These are phyloP conservation scores for Pseudomyrmex sp. DNA, from an alignment of 1,140 invertebrate genomes.

Conservation along the genomic window DNA sequence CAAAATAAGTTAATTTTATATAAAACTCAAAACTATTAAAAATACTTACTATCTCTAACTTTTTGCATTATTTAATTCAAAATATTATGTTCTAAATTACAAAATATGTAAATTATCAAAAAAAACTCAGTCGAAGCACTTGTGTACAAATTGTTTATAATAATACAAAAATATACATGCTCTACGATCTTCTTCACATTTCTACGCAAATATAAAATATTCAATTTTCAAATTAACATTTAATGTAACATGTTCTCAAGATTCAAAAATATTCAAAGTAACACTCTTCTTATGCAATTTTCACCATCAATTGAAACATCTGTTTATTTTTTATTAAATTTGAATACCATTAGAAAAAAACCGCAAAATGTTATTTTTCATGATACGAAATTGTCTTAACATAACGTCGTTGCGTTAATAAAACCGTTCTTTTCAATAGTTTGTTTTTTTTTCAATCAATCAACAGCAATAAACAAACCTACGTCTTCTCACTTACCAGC, in stretches of 20 bases:
- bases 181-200: not conserved
- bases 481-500: constrained; percentile 80
- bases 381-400: not conserved
- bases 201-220: not conserved
- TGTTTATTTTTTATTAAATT: constrained; percentile 7
- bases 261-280: no score
- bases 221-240: not conserved
- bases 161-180: not conserved
- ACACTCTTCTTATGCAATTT: not conserved
- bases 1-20: not conserved
- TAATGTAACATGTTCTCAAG: not conserved
- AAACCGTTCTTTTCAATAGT: constrained; percentile 7
- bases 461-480: constrained; percentile 33
- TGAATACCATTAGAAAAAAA: constrained; percentile 1
- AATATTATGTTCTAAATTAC: no score
- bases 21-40: not conserved
- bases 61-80: constrained; percentile 7
- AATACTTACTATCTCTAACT: not conserved
- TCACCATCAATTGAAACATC: not conserved
- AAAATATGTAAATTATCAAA: no score
- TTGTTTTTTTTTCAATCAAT: constrained; percentile 45
- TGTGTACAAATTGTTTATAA: not conserved
- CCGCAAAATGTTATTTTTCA: constrained; percentile 15
- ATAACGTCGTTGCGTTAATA: not conserved
- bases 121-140: no score